These are phyloP conservation scores for Merops nubicus DNA, from an alignment of 2,113 vertebrate genomes.

Conservation along the genomic window DNA sequence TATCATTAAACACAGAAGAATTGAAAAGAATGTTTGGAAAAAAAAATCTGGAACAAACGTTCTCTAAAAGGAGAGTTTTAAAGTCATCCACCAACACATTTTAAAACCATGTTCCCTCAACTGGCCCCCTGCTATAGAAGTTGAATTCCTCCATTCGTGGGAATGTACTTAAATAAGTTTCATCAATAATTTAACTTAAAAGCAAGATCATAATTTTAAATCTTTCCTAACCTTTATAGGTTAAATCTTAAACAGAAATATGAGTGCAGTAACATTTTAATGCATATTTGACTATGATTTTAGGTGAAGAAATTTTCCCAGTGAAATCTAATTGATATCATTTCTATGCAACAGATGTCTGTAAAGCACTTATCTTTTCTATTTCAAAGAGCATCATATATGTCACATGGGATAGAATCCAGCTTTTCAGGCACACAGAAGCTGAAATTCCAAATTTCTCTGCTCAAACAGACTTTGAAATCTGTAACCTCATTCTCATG, in stretches of 20 bases:
- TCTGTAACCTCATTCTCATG: neutral
- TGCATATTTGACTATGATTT: constrained; percentile 62
- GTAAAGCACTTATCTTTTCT: constrained; percentile 63
- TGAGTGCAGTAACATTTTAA: constrained; percentile 62
- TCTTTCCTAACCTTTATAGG: constrained; percentile 62
- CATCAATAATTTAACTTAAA: constrained; percentile 68
- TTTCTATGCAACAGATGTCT: constrained; percentile 70
- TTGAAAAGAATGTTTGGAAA: constrained; percentile 55
- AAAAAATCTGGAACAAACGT: constrained; percentile 19
- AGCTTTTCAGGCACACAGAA: constrained; percentile 16
- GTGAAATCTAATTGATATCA: constrained; percentile 65
- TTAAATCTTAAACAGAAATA: constrained; percentile 62
- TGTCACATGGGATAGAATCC: constrained; percentile 30
- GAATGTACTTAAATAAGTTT: constrained; percentile 71
- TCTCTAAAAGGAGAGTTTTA: constrained; percentile 56
- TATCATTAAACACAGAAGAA: constrained; percentile 44
- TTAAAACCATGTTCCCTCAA: constrained; percentile 69
- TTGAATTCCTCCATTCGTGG: constrained; percentile 77
- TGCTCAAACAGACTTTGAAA: neutral
- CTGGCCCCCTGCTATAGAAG: constrained; percentile 65
- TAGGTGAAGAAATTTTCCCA: constrained; percentile 67
- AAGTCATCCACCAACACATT: constrained; percentile 40
- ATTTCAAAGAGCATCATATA: constrained; percentile 43
- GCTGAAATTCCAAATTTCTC: constrained; percentile 3
- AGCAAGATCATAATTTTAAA: constrained; percentile 64